Conservation (phyloP, 1,140 invertebrate species). For the Paralvinella palmiformis region DNA sequence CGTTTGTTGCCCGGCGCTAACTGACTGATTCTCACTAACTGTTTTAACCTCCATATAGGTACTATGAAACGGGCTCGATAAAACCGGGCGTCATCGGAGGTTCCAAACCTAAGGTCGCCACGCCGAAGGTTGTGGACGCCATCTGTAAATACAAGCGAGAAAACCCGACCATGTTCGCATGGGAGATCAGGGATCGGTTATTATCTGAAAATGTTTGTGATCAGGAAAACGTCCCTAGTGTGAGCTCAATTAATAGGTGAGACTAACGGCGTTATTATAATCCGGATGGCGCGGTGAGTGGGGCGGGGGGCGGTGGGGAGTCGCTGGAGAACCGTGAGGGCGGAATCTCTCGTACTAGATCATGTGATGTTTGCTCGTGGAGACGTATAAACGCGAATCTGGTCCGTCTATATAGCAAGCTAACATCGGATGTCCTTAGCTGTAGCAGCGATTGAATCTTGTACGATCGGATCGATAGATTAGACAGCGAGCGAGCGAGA, state of each 20-base stretch:
- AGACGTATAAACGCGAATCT: too few relatives aligned
- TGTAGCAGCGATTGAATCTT: too few relatives aligned
- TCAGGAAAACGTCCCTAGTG: constrained; percentile 97
- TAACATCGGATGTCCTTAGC: too few relatives aligned
- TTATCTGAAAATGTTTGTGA: constrained; percentile 95
- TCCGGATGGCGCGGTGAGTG: not conserved
- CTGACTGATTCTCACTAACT: not conserved
- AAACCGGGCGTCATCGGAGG: constrained; percentile 98
- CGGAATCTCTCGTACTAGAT: too few relatives aligned
- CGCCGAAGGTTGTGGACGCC: constrained; percentile 95
- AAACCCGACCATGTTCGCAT: constrained; percentile 99
- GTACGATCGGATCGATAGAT: too few relatives aligned
- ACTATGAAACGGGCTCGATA: constrained; percentile 72
- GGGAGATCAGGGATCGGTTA: constrained; percentile 97
- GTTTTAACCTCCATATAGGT: constrained; percentile 17
- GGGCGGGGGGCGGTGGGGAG: not conserved
- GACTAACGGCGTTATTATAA: not conserved
- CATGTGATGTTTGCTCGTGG: too few relatives aligned
- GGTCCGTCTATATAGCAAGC: too few relatives aligned
- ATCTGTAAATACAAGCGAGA: constrained; percentile 98
- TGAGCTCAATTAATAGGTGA: constrained; percentile 95
- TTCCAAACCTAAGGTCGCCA: constrained; percentile 99
- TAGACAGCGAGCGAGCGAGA: too few relatives aligned
- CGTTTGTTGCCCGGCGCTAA: not conserved
- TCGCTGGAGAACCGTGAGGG: too few relatives aligned